Percentiles rank a stretch among this genome's conserved stretches.
phyloP scores from a whole-genome alignment of 2,888 invertebrate species.

The Macroteleia sp. region DNA sequence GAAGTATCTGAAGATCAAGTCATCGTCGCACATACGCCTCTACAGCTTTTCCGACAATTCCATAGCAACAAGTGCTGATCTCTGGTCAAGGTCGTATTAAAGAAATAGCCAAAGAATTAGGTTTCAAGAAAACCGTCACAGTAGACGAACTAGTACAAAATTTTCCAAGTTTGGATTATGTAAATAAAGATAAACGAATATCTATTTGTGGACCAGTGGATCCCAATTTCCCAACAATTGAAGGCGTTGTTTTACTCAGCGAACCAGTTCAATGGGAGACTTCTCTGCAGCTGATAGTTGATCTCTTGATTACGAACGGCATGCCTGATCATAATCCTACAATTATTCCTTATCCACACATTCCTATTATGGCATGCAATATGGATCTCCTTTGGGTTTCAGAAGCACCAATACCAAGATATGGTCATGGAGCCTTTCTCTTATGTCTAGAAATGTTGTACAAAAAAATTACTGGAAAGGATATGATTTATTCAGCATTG shows the following conservation, averaged over 20 bases:
- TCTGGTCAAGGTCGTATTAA: conserved; percentile 86
- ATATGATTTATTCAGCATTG: conserved; percentile 86
- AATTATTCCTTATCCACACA: conserved; percentile 86
- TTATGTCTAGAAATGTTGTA: conserved; percentile 87
- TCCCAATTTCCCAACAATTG: conserved; percentile 85
- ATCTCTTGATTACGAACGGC: conserved; percentile 87
- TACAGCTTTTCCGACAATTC: conserved; percentile 86
- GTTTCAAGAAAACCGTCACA: conserved; percentile 86
- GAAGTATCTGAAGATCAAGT: conserved; percentile 86
- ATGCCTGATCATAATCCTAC: conserved; percentile 82
- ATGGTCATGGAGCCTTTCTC: conserved; percentile 88
- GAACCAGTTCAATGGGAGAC: conserved; percentile 88
- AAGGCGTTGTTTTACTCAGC: conserved; percentile 87
- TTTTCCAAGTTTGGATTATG: conserved; percentile 87
- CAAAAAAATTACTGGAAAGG: conserved; percentile 86
- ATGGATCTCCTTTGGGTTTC: conserved; percentile 89
- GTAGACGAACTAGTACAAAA: conserved; percentile 86
- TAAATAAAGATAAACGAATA: conserved; percentile 77
- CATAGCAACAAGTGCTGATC: conserved; percentile 86
- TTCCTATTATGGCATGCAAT: conserved; percentile 88
- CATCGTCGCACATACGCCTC: conserved; percentile 88
- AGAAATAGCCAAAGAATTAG: conserved; percentile 86
- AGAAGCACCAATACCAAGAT: conserved; percentile 87
- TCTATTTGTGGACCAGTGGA: conserved; percentile 84
- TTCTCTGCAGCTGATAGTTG: conserved; percentile 87